Base-by-base conservation (phyloP, 2,888 invertebrate genomes). In the Bhutanitis thaidina region DNA sequence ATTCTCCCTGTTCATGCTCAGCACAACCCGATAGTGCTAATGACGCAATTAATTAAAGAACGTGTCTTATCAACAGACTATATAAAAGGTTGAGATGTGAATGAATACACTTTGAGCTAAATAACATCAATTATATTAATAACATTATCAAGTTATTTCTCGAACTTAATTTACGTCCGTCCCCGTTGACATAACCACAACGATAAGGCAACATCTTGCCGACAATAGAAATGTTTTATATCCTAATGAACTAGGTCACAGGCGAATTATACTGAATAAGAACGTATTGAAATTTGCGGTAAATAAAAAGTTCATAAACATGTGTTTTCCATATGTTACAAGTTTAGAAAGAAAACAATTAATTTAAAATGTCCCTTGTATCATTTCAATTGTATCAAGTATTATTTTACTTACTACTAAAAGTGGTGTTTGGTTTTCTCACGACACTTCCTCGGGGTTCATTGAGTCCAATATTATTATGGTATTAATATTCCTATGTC, bases 91-190 rank as follows among this genome's bases (percentile, higher is more conserved):
- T 30, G 39, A 34, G 20, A 45, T 29, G 20, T 45, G 40, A 51
- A 45, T 40, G 51, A 29, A 41, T 30, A 45, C 38, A 44, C 38
- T 30, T 25, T 27, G 39, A 48, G 15, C 48, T 40, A 36, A 39
- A 43, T 55, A 52, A 55, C 58, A 61, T 60, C 62, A 63, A 69
- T 66, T 59, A 57, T 54, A 52, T 55, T 54, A 54, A 53, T 58
- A 65, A 57, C 53, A 56, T 59, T 67, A 66, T 66, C 66, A 46
- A 47, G 43, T 55, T 52, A 54, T 48, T 53, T 49, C 58, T 56
- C 52, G 54, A 52, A 52, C 55, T 59, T 56, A 56, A 63, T 64
- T 59, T 53, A 54, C 44, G 48, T 44, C 57, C 49, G 56, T 52
- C 43, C 36, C 43, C 45, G 34, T 34, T 50, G 30, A 51, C 45